phyloP scores from a whole-genome alignment of 1,140 invertebrate species.

The Pseudoatta argentina region DNA sequence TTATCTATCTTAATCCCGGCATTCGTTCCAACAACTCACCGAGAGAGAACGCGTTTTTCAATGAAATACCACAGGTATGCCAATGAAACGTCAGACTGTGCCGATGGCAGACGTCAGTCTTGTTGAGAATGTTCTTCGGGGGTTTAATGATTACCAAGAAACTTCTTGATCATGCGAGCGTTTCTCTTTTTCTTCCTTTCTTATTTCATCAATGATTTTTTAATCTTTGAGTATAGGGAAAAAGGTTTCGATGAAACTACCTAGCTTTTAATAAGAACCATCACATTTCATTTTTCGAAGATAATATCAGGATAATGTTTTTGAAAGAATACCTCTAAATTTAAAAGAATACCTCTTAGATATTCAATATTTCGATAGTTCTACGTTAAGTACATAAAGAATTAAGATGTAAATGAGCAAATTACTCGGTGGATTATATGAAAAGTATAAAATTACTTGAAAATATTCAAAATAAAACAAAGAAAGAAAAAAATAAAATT shows the following conservation, averaged over 20 bases:
- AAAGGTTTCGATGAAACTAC: background rate
- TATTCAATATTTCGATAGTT: constrained; percentile 2
- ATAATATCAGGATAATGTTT: constrained; percentile 11
- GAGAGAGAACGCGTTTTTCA: constrained; percentile 74
- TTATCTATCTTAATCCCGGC: constrained; percentile 80
- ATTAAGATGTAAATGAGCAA: background rate
- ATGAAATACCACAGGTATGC: constrained; percentile 67
- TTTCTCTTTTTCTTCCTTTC: background rate
- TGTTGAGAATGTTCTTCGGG: constrained; percentile 39
- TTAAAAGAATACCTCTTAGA: background rate
- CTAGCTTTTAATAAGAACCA: constrained; percentile 8
- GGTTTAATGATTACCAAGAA: constrained; percentile 51
- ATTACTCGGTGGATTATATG: background rate
- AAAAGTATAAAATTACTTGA: background rate
- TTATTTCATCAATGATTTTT: constrained; percentile 19
- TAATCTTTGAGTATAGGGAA: constrained; percentile 18
- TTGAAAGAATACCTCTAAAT: background rate
- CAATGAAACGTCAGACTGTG: constrained; percentile 24
- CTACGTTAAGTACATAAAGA: background rate
- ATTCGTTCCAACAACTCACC: constrained; percentile 73
- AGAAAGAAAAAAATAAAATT: background rate
- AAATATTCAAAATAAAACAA: background rate
- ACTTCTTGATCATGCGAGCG: constrained; percentile 31
- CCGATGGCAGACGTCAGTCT: constrained; percentile 20
- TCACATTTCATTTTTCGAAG: constrained; percentile 18